Base-by-base conservation (phyloP, 2,888 invertebrate species). In the Auanema sp. region DNA sequence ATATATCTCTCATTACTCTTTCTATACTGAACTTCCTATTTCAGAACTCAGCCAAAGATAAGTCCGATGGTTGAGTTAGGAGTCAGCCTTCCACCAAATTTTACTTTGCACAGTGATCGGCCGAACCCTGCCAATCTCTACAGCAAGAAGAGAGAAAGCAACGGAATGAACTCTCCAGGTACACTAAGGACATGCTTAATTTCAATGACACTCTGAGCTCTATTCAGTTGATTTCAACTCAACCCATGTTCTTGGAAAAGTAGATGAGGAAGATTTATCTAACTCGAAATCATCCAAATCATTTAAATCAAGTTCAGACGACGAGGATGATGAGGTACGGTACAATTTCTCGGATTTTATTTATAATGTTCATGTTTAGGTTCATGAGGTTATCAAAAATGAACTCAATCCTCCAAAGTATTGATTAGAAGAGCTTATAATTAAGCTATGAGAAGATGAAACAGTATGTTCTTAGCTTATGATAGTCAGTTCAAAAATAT, bases 381-480 rank as follows among this genome's bases (percentile, higher is more conserved):
- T 50, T n/a, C 50, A 50, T 5, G 21, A 21, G 21, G 50, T 50
- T 16, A 50, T 50, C 12, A 21, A 50, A 50, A 50, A 50, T 5
- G 50, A 50, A 50, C 50, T 50, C n/a, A 21, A 50, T 16, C 50
- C 50, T 11, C 50, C 47, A 33, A 33, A 33, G 33, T 8, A 33
- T 33, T 33, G 33, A 33, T 5, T 33, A 33, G 3, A 33, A 33
- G n/a, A n/a, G n/a, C n/a, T n/a, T 8, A 33, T 33, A 33, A 33
- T 33, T 33, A 33, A 33, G 8, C 8, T 5, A 33, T 33, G 33
- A 33, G 33, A 3, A 33, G 8, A 33, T 33, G 8, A 3, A 33
- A 33, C 33, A 33, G 33, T 33, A 33, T n/a, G n/a, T n/a, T n/a
- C n/a, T n/a, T n/a, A n/a, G n/a, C n/a, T n/a, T n/a, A n/a, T n/a